A percentile compares a stretch with the other conserved stretches of the same genome.
phyloP scores from a whole-genome alignment of 2,797 vertebrate genomes.

The Pristis pectinata region DNA sequence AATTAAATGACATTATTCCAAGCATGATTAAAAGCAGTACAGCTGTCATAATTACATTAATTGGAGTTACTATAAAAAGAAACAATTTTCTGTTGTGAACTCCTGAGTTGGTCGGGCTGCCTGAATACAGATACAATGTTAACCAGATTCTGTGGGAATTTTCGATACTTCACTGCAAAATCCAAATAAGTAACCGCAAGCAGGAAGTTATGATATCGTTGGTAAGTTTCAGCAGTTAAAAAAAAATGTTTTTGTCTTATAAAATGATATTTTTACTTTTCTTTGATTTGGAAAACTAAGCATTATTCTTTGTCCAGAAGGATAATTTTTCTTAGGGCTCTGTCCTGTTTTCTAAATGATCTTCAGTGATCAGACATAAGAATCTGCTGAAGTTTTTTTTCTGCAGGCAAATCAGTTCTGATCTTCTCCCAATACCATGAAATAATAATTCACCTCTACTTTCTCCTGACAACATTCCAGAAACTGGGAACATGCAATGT shows the following conservation, averaged over 20 bases:
- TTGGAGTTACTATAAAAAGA: constrained; percentile 2
- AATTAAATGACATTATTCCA: constrained; percentile 27
- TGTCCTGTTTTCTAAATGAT: not conserved
- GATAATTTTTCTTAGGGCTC: not conserved
- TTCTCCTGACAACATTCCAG: not conserved
- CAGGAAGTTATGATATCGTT: too few species aligned
- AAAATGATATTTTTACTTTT: not conserved
- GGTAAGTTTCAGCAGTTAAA: not conserved
- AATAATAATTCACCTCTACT: not conserved
- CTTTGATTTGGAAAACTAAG: not conserved
- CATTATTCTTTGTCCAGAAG: not conserved
- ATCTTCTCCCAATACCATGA: not conserved
- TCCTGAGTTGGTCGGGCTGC: not conserved
- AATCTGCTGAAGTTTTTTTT: too few species aligned
- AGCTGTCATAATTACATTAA: constrained; percentile 13
- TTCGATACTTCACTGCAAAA: not conserved
- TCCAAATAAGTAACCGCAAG: not conserved
- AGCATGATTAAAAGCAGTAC: constrained; percentile 17
- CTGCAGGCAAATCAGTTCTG: not conserved
- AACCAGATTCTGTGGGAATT: not conserved
- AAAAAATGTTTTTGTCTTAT: not conserved
- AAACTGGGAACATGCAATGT: not conserved
- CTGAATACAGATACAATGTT: not conserved
- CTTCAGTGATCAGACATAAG: not conserved
- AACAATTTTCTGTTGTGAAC: constrained; percentile 15